A percentile compares a stretch with the other conserved stretches of the same genome.
phyloP scores from a whole-genome alignment of 1,140 invertebrate species.

The Galendromus occidentalis region DNA sequence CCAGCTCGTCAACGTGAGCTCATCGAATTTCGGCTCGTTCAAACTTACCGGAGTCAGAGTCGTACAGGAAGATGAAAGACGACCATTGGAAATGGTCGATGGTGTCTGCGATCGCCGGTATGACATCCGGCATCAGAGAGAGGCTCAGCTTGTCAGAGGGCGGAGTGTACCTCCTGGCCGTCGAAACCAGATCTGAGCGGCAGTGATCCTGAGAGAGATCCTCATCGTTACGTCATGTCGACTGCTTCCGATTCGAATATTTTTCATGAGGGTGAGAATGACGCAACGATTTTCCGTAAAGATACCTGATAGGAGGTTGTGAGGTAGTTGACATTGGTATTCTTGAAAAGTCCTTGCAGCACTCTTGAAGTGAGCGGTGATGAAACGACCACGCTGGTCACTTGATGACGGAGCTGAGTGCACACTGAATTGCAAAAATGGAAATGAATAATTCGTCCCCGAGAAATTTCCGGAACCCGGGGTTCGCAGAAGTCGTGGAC shows the following conservation, averaged over 20 bases:
- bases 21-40: too few species aligned
- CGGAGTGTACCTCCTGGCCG: neutral
- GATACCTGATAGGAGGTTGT: neutral
- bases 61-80: conserved; percentile 80
- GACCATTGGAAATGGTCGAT: conserved; percentile 76
- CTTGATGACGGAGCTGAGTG: conserved; percentile 2
- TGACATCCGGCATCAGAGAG: neutral
- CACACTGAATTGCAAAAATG: neutral
- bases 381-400: neutral
- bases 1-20: too few species aligned
- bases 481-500: too few species aligned
- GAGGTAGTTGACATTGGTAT: neutral
- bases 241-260: too few species aligned
- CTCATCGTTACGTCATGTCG: too few species aligned
- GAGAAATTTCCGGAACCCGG: too few species aligned
- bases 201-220: neutral
- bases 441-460: too few species aligned
- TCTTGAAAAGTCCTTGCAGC: neutral
- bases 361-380: neutral
- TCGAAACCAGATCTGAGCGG: neutral
- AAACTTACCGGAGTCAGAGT: conserved; percentile 80
- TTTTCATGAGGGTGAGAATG: too few species aligned
- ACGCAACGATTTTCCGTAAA: too few species aligned
- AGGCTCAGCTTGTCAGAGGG: neutral
- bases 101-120: conserved; percentile 75